Conservation (phyloP, 2,113 vertebrate species). For the Alaudala cheleensis region DNA sequence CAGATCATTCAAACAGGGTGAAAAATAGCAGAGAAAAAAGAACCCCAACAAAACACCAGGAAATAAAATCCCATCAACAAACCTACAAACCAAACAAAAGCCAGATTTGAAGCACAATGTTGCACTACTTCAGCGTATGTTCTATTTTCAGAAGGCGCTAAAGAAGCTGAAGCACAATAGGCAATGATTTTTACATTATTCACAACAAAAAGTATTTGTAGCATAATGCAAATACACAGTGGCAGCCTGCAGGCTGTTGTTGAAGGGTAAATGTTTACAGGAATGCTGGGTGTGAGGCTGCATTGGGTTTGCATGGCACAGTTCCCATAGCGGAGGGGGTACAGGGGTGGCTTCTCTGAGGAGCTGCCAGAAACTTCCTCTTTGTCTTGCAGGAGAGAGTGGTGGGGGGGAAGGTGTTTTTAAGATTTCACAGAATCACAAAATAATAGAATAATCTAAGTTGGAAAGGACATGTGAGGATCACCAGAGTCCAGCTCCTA, state of each 20-base stretch:
- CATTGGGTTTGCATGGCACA: neutral
- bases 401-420: neutral
- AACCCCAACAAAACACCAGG: neutral
- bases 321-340: accelerated
- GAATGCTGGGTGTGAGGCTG: neutral
- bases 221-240: neutral
- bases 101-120: neutral
- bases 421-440: neutral
- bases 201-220: neutral
- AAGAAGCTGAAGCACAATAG: conserved; percentile 17
- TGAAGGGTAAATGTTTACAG: neutral
- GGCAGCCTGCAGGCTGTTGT: neutral
- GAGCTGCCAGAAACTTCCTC: neutral
- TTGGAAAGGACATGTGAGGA: neutral
- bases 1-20: neutral
- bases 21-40: neutral
- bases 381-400: neutral
- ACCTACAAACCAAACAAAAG: neutral
- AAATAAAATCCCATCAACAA: neutral
- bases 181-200: conserved; percentile 46
- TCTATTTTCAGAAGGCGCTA: neutral
- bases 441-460: neutral
- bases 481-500: neutral
- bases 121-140: neutral
- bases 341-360: neutral